phyloP scores from a whole-genome alignment of 2,888 invertebrate genomes.

The Pseudanteris insignis region DNA sequence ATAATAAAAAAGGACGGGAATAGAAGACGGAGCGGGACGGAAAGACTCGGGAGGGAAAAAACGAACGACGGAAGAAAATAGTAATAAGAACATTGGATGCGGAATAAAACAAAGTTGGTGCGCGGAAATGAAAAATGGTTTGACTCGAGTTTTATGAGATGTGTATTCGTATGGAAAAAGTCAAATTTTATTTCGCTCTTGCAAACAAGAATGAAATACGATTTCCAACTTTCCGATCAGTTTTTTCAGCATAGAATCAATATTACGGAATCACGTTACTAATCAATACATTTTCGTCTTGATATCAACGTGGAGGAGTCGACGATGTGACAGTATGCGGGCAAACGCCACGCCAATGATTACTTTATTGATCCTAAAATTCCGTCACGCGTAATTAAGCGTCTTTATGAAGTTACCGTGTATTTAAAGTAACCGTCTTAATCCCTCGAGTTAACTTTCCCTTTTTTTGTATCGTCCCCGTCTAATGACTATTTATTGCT shows the following conservation, averaged over 20 bases:
- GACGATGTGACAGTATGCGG: too few relatives aligned
- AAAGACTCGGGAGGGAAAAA: too few relatives aligned
- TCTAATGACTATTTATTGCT: conserved; percentile 40
- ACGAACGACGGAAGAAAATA: conserved; percentile 3
- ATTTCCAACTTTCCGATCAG: conserved; percentile 28
- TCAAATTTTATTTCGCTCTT: conserved; percentile 37
- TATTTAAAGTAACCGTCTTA: conserved; percentile 28
- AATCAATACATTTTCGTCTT: conserved; percentile 23
- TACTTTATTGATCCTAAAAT: conserved; percentile 10
- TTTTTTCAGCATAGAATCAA: conserved; percentile 21
- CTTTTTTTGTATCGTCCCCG: conserved; percentile 18
- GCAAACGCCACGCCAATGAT: too few relatives aligned
- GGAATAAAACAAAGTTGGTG: conserved; percentile 30
- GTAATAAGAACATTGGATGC: conserved; percentile 25
- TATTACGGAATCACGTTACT: conserved; percentile 15
- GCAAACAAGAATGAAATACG: conserved; percentile 38
- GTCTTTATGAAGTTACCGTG: conserved; percentile 21
- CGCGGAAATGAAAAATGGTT: conserved; percentile 39
- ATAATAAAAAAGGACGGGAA: conserved; percentile 3
- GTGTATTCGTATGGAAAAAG: conserved; percentile 30
- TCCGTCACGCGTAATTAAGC: conserved; percentile 4
- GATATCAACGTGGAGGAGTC: too few relatives aligned
- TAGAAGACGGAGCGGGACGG: conserved; percentile 1
- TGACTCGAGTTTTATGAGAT: conserved; percentile 42
- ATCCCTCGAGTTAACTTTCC: conserved; percentile 16